Percentiles rank a stretch among this genome's conserved stretches.
These are phyloP conservation scores for Diabrotica balteata DNA, from an alignment of 2,888 invertebrate genomes.

Conservation along the genomic window DNA sequence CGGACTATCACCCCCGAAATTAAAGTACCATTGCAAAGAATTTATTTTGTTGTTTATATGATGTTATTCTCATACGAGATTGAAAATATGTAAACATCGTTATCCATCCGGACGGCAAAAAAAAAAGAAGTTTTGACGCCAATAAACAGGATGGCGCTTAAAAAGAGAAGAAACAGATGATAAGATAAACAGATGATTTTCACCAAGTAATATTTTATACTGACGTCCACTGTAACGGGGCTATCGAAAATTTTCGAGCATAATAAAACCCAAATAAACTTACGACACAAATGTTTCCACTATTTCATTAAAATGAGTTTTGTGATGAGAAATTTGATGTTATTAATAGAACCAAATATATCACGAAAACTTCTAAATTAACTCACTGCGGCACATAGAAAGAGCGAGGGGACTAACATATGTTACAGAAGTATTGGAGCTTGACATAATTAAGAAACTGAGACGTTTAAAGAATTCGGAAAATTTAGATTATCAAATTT, in stretches of 20 bases:
- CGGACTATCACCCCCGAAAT: no score
- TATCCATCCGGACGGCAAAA: no score
- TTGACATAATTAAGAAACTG: not conserved
- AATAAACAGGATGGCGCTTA: no score
- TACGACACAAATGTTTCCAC: conserved; percentile 22
- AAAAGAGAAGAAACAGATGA: no score
- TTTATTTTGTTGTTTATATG: no score
- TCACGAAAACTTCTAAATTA: conserved; percentile 23
- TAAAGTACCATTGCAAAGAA: no score
- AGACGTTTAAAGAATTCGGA: not conserved
- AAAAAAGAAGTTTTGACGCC: no score
- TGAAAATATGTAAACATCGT: no score
- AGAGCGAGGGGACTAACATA: conserved; percentile 1
- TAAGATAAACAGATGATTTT: no score
- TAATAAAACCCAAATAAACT: conserved; percentile 18
- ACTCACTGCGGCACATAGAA: not conserved
- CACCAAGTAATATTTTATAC: no score
- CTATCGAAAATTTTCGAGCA: conserved; percentile 1
- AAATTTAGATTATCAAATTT: no score
- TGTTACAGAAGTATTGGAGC: not conserved
- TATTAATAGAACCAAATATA: conserved; percentile 23
- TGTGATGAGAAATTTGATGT: conserved; percentile 20
- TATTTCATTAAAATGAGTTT: conserved; percentile 27
- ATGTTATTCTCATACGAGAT: no score
- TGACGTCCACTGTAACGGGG: not conserved